These are phyloP conservation scores for Sweltsa coloradensis DNA, from an alignment of 1,140 invertebrate genomes.

Conservation along the genomic window DNA sequence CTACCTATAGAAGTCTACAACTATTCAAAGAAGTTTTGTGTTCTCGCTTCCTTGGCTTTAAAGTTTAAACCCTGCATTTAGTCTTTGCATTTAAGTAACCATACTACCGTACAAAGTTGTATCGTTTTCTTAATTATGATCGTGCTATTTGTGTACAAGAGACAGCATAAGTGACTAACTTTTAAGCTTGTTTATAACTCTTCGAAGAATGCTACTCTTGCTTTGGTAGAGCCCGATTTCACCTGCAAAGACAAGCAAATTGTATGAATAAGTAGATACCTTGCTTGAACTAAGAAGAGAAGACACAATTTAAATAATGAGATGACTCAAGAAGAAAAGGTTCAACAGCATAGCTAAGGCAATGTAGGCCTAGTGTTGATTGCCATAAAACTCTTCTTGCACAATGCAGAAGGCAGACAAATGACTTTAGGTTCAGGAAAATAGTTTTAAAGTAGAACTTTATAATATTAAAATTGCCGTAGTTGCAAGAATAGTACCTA, in stretches of 20 bases:
- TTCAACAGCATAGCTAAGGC: background rate
- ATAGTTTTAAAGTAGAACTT: background rate
- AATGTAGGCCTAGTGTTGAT: background rate
- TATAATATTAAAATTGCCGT: background rate
- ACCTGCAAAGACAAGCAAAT: conserved; percentile 33
- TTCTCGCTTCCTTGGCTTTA: too few species aligned
- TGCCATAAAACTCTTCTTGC: background rate
- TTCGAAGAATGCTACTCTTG: conserved; percentile 89
- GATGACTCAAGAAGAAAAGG: background rate
- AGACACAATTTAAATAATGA: background rate
- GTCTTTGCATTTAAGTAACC: too few species aligned
- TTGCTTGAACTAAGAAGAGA: too few species aligned
- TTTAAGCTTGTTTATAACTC: conserved; percentile 59
- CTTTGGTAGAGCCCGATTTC: conserved; percentile 81
- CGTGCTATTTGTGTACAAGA: too few species aligned
- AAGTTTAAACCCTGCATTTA: too few species aligned
- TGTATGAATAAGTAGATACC: background rate
- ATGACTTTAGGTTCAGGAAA: background rate
- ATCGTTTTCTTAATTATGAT: too few species aligned
- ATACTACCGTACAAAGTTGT: too few species aligned
- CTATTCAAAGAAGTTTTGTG: too few species aligned
- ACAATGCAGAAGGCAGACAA: background rate
- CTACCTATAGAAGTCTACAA: too few species aligned
- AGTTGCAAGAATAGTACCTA: background rate
- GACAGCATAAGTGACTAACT: too few species aligned